Conservation (phyloP, 1,140 invertebrate genomes). For the Hycleus cichorii region DNA sequence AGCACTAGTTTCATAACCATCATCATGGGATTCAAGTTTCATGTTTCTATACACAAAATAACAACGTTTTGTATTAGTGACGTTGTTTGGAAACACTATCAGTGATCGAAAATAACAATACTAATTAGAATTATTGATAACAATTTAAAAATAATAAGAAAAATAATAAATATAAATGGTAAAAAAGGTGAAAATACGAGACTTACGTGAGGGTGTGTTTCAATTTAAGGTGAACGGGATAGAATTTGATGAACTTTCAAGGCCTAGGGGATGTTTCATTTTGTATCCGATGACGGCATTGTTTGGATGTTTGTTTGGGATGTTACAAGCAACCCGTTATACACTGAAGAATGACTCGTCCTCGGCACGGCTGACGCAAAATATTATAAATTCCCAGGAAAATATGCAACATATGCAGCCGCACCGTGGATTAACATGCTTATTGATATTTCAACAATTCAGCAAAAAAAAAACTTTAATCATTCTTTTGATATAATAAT, state of each 20-base stretch:
- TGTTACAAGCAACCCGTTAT: conserved; percentile 23
- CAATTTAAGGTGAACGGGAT: conserved; percentile 7
- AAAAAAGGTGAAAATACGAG: not conserved
- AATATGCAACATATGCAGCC: too few species aligned
- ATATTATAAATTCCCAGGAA: too few species aligned
- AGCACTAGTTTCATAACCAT: conserved; percentile 79
- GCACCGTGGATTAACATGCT: too few species aligned
- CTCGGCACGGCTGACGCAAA: too few species aligned
- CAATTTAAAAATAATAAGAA: conserved; percentile 3
- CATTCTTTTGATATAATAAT: too few species aligned
- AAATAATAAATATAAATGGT: not conserved
- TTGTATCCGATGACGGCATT: not conserved
- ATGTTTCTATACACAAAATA: conserved; percentile 40
- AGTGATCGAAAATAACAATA: not conserved
- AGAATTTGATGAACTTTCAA: conserved; percentile 20
- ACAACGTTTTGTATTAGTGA: not conserved
- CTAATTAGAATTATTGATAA: not conserved
- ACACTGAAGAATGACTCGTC: conserved; percentile 21
- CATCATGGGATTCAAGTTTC: conserved; percentile 70
- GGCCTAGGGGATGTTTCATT: conserved; percentile 22
- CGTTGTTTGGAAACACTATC: conserved; percentile 14
- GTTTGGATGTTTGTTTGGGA: conserved; percentile 2
- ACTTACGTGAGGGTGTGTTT: conserved; percentile 23
- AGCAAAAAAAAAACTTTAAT: too few species aligned
- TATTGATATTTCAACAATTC: too few species aligned